phyloP scores from a whole-genome alignment of 2,888 invertebrate species.

The Octodonta nipae region DNA sequence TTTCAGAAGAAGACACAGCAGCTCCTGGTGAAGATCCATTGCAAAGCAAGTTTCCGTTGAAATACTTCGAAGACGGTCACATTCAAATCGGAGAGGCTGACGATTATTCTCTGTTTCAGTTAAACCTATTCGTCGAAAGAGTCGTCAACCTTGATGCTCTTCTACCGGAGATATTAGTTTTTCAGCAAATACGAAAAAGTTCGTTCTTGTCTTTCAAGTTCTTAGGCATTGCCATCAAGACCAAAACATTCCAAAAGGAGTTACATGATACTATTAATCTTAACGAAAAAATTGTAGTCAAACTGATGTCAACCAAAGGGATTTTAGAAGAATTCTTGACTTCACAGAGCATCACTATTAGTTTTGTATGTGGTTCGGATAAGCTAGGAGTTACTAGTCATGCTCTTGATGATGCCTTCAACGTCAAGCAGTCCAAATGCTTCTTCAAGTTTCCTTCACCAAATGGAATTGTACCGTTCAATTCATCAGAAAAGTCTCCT shows the following conservation, averaged over 20 bases:
- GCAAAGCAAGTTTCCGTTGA: constrained; percentile 27
- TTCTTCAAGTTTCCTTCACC: constrained; percentile 23
- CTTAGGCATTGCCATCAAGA: constrained; percentile 30
- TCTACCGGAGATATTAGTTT: constrained; percentile 29
- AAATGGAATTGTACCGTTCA: constrained; percentile 22
- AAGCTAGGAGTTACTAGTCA: constrained; percentile 26
- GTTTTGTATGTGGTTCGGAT: constrained; percentile 25
- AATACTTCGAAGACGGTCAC: constrained; percentile 40
- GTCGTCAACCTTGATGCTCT: constrained; percentile 45
- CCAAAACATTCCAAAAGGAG: constrained; percentile 28
- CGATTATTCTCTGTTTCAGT: constrained; percentile 33
- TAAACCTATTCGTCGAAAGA: constrained; percentile 43
- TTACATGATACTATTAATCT: constrained; percentile 25
- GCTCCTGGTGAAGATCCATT: constrained; percentile 4
- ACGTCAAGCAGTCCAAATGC: constrained; percentile 15
- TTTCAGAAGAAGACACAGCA: constrained; percentile 18
- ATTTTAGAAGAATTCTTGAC: constrained; percentile 25
- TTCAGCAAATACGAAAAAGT: constrained; percentile 23
- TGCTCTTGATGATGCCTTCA: constrained; percentile 17
- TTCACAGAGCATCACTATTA: constrained; percentile 22
- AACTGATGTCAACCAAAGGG: constrained; percentile 21
- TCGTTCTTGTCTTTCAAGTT: constrained; percentile 28
- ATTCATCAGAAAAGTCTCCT: constrained; percentile 20
- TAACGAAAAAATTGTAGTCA: constrained; percentile 31
- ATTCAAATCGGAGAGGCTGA: constrained; percentile 39